Evolutionary conservation across 2,888 invertebrate genomes (phyloP), one percentile per base, ranked within the genome.

Genomic region (Fabriciana adippe): DNA sequence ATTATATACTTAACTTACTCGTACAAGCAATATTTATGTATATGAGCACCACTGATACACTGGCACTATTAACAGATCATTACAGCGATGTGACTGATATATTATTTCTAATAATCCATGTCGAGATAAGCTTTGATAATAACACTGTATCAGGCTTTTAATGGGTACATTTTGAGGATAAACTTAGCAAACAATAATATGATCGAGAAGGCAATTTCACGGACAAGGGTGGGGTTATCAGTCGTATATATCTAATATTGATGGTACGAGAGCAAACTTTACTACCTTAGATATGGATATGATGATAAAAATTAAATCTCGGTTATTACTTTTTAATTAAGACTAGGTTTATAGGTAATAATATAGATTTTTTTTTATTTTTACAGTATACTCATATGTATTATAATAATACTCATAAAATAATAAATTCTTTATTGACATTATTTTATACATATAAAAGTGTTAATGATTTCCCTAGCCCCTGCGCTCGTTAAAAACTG

Each of bases 141-240:
- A 85, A 82, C 78, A 78, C 73, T 76, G 75, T 87, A 90, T 89
- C 89, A 77, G 74, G 68, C 86, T 84, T 88, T 88, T 76, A 78
- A 77, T 77, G 73, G 73, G 67, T 59, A 64, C 67, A 69, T 73
- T 77, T 72, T 78, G 35, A 73, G 79, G 86, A 87, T 88, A 86
- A 84, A 75, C 78, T 81, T 70, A 60, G 76, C 80, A 86, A 87
- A 89, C 82, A 89, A 64, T 73, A 70, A 70, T 75, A 77, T 85
- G 86, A 87, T 87, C 78, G 86, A 69, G 55, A 84, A 75, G 81
- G 84, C 69, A 78, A 83, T 85, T 86, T 86, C 85, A 87, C 73
- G 84, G 84, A 72, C 86, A 84, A 88, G 84, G n/a, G n/a, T n/a
- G n/a, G 51, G 26, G 55, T 64, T 60, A 54, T 67, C 45, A 62